These are phyloP conservation scores for Leptocoma aspasia DNA, from an alignment of 2,113 vertebrate genomes.

Conservation along the genomic window DNA sequence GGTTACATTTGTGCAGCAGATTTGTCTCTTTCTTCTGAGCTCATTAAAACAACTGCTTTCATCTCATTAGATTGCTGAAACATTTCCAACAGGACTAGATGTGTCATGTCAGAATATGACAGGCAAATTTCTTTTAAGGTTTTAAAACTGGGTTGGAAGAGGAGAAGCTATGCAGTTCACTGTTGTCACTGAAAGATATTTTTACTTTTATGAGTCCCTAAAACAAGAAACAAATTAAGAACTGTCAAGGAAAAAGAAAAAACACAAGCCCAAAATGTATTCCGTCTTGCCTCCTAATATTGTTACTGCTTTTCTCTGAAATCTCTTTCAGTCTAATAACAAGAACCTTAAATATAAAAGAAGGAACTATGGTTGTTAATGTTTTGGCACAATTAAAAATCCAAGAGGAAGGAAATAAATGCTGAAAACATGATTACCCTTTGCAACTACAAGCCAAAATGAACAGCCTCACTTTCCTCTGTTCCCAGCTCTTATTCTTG, in stretches of 20 bases:
- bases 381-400: conserved; percentile 6
- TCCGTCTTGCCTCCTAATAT: conserved; percentile 46
- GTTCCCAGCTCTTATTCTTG: background rate
- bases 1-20: conserved; percentile 10
- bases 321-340: background rate
- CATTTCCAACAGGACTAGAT: conserved; percentile 30
- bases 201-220: conserved; percentile 65
- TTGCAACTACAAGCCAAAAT: background rate
- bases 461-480: background rate
- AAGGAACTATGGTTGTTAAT: background rate
- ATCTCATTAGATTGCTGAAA: conserved; percentile 35
- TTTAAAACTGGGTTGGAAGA: conserved; percentile 48
- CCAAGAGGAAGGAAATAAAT: background rate
- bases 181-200: conserved; percentile 56
- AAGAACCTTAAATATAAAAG: conserved; percentile 21
- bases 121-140: conserved; percentile 50
- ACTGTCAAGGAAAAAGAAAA: conserved; percentile 57
- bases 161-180: conserved; percentile 25
- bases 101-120: conserved; percentile 58
- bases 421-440: background rate
- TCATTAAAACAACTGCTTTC: conserved; percentile 13
- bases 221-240: conserved; percentile 62
- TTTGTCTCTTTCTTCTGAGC: conserved; percentile 26
- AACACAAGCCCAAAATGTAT: conserved; percentile 4
- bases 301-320: conserved; percentile 14